phyloP scores from a whole-genome alignment of 1,140 invertebrate species.

The Dendroctonus valens region DNA sequence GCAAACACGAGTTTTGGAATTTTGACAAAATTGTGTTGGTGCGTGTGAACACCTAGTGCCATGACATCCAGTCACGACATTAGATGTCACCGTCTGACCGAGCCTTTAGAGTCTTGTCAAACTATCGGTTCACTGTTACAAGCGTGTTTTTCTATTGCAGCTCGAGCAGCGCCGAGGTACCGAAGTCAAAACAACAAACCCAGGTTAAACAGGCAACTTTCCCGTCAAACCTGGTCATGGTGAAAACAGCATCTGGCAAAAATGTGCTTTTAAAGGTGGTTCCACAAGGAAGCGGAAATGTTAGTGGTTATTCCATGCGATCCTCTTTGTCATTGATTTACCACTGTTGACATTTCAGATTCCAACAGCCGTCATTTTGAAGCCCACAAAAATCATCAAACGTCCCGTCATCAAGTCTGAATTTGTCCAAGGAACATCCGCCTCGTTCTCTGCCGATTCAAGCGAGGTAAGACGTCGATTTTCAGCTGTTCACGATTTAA shows the following conservation, averaged over 20 bases:
- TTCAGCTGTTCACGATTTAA: too few species aligned
- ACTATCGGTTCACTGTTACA: too few species aligned
- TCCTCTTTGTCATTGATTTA: neutral
- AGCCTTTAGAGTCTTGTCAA: neutral
- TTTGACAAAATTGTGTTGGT: too few species aligned
- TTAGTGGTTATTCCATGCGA: slow-evolving; percentile 9
- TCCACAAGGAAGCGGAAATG: slow-evolving; percentile 41
- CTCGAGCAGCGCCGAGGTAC: neutral
- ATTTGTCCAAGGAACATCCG: slow-evolving; percentile 11
- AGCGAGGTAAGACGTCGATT: too few species aligned
- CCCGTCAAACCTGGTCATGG: slow-evolving; percentile 46
- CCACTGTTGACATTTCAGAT: slow-evolving; percentile 27
- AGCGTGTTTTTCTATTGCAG: too few species aligned
- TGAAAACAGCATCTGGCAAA: slow-evolving; percentile 48
- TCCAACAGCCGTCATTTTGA: slow-evolving; percentile 40
- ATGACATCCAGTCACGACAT: too few species aligned
- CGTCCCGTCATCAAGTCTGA: slow-evolving; percentile 15
- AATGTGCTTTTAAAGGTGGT: slow-evolving; percentile 49
- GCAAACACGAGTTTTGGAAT: too few species aligned
- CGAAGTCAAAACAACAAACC: neutral
- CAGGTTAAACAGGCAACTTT: slow-evolving; percentile 23
- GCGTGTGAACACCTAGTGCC: too few species aligned
- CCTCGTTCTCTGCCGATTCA: too few species aligned
- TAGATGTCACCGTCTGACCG: too few species aligned
- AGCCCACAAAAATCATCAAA: slow-evolving; percentile 38